phyloP scores from a whole-genome alignment of 1,140 invertebrate species.

The Ctenoplectra terminalis region DNA sequence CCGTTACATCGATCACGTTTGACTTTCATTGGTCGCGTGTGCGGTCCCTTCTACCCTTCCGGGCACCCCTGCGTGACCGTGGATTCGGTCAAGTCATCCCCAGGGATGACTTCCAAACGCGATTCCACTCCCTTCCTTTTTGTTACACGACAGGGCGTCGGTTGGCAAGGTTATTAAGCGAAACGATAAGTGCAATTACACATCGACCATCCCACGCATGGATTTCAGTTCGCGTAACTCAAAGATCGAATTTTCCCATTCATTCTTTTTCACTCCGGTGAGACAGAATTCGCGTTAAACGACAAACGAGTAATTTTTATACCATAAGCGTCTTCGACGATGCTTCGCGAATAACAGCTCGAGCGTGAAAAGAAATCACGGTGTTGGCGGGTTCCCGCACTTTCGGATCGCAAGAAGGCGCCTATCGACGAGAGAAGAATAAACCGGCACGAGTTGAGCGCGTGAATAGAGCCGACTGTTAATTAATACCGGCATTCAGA shows the following conservation, averaged over 20 bases:
- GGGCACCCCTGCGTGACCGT: constrained; percentile 47
- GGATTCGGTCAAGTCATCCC: constrained; percentile 69
- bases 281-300: not conserved
- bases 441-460: constrained; percentile 45
- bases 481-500: constrained; percentile 72
- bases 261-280: not conserved
- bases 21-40: constrained; percentile 62
- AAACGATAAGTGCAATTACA: constrained; percentile 76
- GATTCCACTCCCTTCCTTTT: constrained; percentile 41
- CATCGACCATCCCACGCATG: constrained; percentile 37
- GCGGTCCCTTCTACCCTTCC: constrained; percentile 9
- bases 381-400: not conserved
- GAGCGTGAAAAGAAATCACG: not conserved
- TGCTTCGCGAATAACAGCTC: not conserved
- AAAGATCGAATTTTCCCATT: not conserved
- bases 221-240: not conserved
- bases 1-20: constrained; percentile 62
- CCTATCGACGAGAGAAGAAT: constrained; percentile 49
- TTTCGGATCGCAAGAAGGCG: not conserved
- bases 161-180: constrained; percentile 66
- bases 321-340: not conserved
- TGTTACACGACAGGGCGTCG: constrained; percentile 42
- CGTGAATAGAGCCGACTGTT: constrained; percentile 66
- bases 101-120: constrained; percentile 63
- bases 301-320: not conserved